A percentile compares a stretch with the other conserved stretches of the same genome.
These are phyloP conservation scores for Temnothorax curvispinosus DNA, from an alignment of 1,140 invertebrate species.

Conservation along the genomic window DNA sequence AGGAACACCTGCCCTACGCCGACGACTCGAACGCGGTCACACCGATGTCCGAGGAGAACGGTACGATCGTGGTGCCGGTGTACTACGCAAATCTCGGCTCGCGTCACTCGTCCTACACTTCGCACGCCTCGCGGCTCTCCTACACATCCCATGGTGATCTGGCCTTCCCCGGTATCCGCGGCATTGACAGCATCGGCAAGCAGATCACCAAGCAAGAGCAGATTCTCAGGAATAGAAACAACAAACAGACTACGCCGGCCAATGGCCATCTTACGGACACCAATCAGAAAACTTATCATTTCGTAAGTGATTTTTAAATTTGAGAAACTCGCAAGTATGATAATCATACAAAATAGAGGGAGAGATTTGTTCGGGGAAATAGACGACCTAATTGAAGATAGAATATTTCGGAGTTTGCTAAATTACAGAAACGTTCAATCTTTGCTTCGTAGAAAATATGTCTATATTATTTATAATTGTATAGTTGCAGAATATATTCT, in stretches of 20 bases:
- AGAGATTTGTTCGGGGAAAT: not conserved
- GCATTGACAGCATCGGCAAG: slow-evolving; percentile 88
- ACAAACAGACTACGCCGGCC: slow-evolving; percentile 86
- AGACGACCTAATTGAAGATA: not conserved
- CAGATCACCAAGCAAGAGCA: slow-evolving; percentile 93
- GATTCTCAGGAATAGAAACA: slow-evolving; percentile 88
- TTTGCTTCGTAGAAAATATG: not conserved
- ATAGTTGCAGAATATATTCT: not conserved
- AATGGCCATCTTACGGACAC: slow-evolving; percentile 88
- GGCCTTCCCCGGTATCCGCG: slow-evolving; percentile 84
- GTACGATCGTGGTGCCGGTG: slow-evolving; percentile 96
- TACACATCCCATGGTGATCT: slow-evolving; percentile 97
- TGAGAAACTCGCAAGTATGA: not conserved
- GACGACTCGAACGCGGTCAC: slow-evolving; percentile 99
- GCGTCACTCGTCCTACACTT: slow-evolving; percentile 97
- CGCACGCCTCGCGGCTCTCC: slow-evolving; percentile 95
- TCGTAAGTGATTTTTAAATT: slow-evolving; percentile 86
- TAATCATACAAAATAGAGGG: not conserved
- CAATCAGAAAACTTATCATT: slow-evolving; percentile 89
- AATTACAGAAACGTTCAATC: not conserved
- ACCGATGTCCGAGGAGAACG: slow-evolving; percentile 99
- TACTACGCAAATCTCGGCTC: slow-evolving; percentile 93
- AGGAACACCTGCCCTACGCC: slow-evolving; percentile 98
- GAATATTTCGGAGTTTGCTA: not conserved
- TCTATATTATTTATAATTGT: not conserved